Evolutionary conservation across 2,797 vertebrate species (phyloP).

Genomic region (Sebastes taczanowskii): DNA sequence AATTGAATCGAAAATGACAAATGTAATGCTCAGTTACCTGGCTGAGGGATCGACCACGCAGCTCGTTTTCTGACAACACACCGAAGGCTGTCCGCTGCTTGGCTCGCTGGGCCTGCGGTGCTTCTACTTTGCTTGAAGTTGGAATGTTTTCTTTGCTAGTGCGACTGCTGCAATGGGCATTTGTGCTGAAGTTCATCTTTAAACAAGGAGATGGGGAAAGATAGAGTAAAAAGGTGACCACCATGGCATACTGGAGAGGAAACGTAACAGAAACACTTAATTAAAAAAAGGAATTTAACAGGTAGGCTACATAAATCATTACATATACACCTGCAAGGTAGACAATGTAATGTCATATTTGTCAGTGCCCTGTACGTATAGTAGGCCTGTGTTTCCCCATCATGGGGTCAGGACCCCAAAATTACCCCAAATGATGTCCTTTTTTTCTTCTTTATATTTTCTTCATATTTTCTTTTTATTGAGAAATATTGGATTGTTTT

Average conservation of each 20-base stretch:
- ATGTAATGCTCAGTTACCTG: slow-evolving; percentile 53
- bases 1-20: not conserved
- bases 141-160: slow-evolving; percentile 67
- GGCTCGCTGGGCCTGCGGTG: slow-evolving; percentile 35
- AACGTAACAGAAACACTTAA: not conserved
- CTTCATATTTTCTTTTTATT: not conserved
- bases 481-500: not conserved
- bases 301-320: not conserved
- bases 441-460: not conserved
- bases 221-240: not conserved
- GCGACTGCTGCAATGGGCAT: slow-evolving; percentile 10
- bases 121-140: slow-evolving; percentile 36
- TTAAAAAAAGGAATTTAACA: not conserved
- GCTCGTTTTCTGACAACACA: slow-evolving; percentile 77
- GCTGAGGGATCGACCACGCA: slow-evolving; percentile 35
- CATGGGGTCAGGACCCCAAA: not conserved
- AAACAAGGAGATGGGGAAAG: not conserved
- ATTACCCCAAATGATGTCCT: not conserved
- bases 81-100: slow-evolving; percentile 75
- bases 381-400: not conserved
- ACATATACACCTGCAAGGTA: not conserved
- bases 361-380: not conserved
- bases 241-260: not conserved
- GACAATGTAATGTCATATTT: not conserved
- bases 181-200: slow-evolving; percentile 68